Evolutionary conservation across 2,888 invertebrate species (phyloP).

Genomic region (Pyrocoelia pectoralis): DNA sequence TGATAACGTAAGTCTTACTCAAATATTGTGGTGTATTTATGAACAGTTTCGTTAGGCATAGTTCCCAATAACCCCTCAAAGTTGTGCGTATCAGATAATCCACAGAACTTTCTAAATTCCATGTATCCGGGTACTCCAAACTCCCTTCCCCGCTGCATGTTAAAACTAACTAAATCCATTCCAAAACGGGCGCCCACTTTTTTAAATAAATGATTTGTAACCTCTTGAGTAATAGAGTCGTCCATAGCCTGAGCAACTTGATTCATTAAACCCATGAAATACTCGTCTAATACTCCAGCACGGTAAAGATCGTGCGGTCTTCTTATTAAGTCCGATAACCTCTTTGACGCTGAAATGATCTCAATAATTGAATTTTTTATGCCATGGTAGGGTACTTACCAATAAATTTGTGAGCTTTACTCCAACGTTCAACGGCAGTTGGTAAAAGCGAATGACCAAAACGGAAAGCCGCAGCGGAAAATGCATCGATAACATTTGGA

Average conservation of each 20-base stretch:
- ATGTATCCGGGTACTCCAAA: slow-evolving; percentile 92
- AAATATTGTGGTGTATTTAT: slow-evolving; percentile 83
- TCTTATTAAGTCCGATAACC: slow-evolving; percentile 86
- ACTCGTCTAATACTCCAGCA: slow-evolving; percentile 90
- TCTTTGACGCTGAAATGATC: slow-evolving; percentile 76
- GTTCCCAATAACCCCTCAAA: slow-evolving; percentile 86
- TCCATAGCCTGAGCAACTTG: slow-evolving; percentile 96
- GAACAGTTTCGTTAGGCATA: slow-evolving; percentile 88
- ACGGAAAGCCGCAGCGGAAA: slow-evolving; percentile 91
- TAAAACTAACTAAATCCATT: slow-evolving; percentile 90
- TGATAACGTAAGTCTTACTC: slow-evolving; percentile 64
- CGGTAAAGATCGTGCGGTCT: slow-evolving; percentile 90
- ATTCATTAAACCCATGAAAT: slow-evolving; percentile 92
- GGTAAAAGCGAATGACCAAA: slow-evolving; percentile 92
- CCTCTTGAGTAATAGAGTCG: slow-evolving; percentile 89
- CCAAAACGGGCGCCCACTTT: slow-evolving; percentile 78
- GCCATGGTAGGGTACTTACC: slow-evolving; percentile 63
- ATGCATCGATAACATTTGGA: slow-evolving; percentile 87
- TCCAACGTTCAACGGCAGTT: slow-evolving; percentile 92
- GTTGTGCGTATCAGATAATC: slow-evolving; percentile 77
- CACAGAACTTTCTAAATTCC: slow-evolving; percentile 92
- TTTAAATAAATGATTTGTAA: slow-evolving; percentile 92
- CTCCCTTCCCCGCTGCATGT: slow-evolving; percentile 92
- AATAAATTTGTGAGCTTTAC: slow-evolving; percentile 93
- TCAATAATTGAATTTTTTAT: background rate